phyloP scores from a whole-genome alignment of 1,140 invertebrate species.

The Caenorhabditis remanei region DNA sequence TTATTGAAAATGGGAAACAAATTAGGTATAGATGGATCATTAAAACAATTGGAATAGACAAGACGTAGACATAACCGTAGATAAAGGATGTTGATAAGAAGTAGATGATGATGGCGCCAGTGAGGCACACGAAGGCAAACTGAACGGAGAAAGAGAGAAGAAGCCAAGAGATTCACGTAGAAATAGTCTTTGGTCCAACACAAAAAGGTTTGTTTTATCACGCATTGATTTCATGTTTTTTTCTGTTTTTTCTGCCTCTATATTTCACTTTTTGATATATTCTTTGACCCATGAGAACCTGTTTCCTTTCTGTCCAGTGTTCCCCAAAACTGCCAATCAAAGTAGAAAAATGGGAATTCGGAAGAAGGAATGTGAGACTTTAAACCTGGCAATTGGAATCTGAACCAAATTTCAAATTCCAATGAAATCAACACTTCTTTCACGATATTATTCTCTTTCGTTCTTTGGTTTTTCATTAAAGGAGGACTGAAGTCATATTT shows the following conservation, averaged over 20 bases:
- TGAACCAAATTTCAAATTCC: too few relatives aligned
- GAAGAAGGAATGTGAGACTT: not conserved
- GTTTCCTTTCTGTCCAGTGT: not conserved
- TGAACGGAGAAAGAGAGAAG: not conserved
- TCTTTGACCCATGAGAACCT: constrained; percentile 41
- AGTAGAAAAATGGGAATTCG: constrained; percentile 15
- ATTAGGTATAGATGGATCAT: constrained; percentile 38
- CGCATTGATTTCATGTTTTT: not conserved
- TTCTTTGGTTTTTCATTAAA: too few relatives aligned
- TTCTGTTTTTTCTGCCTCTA: not conserved
- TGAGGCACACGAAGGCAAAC: not conserved
- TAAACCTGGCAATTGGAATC: not conserved
- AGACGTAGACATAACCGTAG: constrained; percentile 30
- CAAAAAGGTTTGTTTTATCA: constrained; percentile 39
- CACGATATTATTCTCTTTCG: too few relatives aligned
- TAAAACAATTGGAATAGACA: constrained; percentile 52
- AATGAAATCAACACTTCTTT: too few relatives aligned
- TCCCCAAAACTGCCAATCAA: constrained; percentile 28
- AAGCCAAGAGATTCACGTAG: not conserved
- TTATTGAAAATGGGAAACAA: constrained; percentile 44
- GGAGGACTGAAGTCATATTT: too few relatives aligned
- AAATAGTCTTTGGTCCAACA: constrained; percentile 14
- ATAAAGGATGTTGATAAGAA: constrained; percentile 46
- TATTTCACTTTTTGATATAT: constrained; percentile 32
- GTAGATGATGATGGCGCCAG: constrained; percentile 35